A percentile compares a stretch with the other conserved stretches of the same genome.
phyloP scores from a whole-genome alignment of 2,113 vertebrate genomes.

The Austrofundulus limnaeus region DNA sequence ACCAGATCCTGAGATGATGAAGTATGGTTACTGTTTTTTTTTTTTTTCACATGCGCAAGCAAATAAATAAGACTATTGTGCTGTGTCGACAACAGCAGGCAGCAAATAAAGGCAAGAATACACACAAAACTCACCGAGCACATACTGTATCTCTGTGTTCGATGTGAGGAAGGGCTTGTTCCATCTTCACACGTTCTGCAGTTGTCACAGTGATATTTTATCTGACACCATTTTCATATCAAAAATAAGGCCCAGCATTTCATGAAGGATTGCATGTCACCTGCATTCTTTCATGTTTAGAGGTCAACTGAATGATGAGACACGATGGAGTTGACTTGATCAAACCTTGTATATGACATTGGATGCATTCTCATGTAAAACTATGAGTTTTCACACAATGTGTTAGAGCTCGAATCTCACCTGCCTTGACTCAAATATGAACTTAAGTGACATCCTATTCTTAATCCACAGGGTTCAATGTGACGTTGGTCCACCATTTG shows the following conservation, averaged over 20 bases:
- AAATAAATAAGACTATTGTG: constrained; percentile 18
- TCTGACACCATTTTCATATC: not conserved
- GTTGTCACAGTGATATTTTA: not conserved
- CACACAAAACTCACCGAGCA: constrained; percentile 2
- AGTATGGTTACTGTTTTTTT: constrained; percentile 32
- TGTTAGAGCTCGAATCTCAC: too few species aligned
- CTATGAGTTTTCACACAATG: too few species aligned
- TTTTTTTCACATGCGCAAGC: not conserved
- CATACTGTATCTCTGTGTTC: constrained; percentile 4
- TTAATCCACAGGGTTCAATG: too few species aligned
- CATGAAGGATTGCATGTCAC: too few species aligned
- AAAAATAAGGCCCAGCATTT: not conserved
- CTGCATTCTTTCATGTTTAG: too few species aligned
- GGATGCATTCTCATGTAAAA: too few species aligned
- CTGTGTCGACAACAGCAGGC: constrained; percentile 14
- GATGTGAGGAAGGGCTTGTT: not conserved
- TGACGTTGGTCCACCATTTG: too few species aligned
- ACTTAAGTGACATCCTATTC: too few species aligned
- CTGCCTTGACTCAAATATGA: too few species aligned
- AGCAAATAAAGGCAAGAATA: constrained; percentile 13
- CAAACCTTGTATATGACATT: too few species aligned
- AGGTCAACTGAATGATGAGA: too few species aligned
- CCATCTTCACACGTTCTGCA: not conserved
- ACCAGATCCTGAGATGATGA: constrained; percentile 15
- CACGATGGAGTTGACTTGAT: too few species aligned